Conservation (phyloP, 2,888 invertebrate genomes). For the Amiota minor region DNA sequence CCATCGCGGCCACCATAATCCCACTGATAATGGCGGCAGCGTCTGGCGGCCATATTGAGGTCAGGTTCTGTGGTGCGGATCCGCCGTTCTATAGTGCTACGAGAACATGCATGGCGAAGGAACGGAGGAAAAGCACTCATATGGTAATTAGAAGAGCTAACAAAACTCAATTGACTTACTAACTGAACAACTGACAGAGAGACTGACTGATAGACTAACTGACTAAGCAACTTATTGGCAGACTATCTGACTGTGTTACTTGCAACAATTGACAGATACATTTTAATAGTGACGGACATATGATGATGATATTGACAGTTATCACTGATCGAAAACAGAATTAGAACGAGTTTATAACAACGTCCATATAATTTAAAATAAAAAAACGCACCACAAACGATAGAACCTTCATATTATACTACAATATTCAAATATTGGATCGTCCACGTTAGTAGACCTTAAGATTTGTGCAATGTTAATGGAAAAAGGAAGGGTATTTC, state of each 20-base stretch:
- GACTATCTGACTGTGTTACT: neutral
- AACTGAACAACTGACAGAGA: neutral
- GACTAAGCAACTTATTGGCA: neutral
- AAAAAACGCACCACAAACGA: too few relatives aligned
- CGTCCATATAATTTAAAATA: too few relatives aligned
- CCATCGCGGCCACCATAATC: conserved; percentile 73
- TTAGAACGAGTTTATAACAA: too few relatives aligned
- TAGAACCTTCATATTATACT: too few relatives aligned
- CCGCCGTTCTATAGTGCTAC: conserved; percentile 72
- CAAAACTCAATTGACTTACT: conserved; percentile 6
- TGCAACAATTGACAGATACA: neutral
- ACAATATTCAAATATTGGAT: too few relatives aligned
- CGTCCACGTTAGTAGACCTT: too few relatives aligned
- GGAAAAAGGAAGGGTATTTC: too few relatives aligned
- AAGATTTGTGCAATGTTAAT: too few relatives aligned
- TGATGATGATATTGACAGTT: too few relatives aligned
- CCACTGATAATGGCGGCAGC: conserved; percentile 77
- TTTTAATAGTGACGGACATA: too few relatives aligned
- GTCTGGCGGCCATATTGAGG: conserved; percentile 85
- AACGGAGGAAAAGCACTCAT: conserved; percentile 53
- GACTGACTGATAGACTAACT: neutral
- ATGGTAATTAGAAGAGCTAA: conserved; percentile 31
- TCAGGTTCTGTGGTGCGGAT: conserved; percentile 72
- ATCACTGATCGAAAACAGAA: too few relatives aligned
- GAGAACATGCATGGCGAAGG: conserved; percentile 57